Evolutionary conservation across 2,888 invertebrate species (phyloP).

Genomic region (Cosmorhoe ocellata): DNA sequence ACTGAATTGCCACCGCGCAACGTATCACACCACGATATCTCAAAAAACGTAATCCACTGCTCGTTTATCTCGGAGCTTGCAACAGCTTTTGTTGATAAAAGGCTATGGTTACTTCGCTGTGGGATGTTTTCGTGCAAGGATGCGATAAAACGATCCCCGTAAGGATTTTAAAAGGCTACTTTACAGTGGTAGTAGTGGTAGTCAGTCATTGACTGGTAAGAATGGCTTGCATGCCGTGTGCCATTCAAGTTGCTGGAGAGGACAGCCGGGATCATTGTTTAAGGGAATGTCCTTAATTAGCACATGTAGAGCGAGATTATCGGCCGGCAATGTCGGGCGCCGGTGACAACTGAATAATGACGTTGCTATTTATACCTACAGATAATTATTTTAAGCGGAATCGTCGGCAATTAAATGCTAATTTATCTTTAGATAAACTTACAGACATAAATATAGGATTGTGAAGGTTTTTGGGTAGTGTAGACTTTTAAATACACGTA

Average conservation of each 20-base stretch:
- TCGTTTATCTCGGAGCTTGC: not conserved
- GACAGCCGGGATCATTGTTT: constrained; percentile 77
- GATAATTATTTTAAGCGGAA: constrained; percentile 45
- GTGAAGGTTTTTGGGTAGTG: constrained; percentile 1
- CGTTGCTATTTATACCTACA: constrained; percentile 50
- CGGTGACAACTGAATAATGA: constrained; percentile 73
- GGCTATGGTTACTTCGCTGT: constrained; percentile 39
- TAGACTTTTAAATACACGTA: no score
- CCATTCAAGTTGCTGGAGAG: constrained; percentile 51
- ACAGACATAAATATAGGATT: constrained; percentile 20
- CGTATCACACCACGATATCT: constrained; percentile 37
- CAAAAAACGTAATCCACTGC: constrained; percentile 37
- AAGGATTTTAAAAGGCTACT: constrained; percentile 62
- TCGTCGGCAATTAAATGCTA: constrained; percentile 35
- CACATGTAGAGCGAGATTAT: constrained; percentile 75
- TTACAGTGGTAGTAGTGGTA: constrained; percentile 63
- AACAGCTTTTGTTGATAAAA: constrained; percentile 6
- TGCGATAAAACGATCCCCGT: constrained; percentile 61
- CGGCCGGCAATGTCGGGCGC: constrained; percentile 60
- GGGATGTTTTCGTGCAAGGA: constrained; percentile 29
- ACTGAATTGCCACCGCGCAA: constrained; percentile 61
- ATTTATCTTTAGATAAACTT: constrained; percentile 26
- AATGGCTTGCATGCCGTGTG: constrained; percentile 59
- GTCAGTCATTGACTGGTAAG: constrained; percentile 67
- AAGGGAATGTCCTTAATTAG: constrained; percentile 73